phyloP scores from a whole-genome alignment of 2,113 vertebrate genomes.

The Rynchops niger region DNA sequence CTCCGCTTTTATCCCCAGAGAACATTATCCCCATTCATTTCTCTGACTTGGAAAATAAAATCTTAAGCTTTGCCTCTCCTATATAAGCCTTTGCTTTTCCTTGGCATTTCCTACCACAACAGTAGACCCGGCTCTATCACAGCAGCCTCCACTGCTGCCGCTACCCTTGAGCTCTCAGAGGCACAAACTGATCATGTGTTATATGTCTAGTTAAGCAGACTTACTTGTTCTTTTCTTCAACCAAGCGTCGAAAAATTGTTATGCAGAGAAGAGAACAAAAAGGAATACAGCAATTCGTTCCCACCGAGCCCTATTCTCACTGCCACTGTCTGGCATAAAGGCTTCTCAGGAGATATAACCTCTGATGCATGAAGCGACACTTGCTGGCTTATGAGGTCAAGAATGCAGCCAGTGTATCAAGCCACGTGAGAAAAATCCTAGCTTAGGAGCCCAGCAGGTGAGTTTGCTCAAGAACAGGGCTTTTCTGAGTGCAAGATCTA shows the following conservation, averaged over 20 bases:
- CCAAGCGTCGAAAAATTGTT: neutral
- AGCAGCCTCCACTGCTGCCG: neutral
- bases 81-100: neutral
- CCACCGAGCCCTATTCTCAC: neutral
- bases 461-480: neutral
- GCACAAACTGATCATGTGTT: neutral
- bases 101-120: neutral
- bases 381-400: neutral
- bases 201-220: neutral
- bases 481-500: fast-evolving
- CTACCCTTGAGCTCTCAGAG: neutral
- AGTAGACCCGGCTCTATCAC: neutral
- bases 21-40: neutral
- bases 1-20: neutral
- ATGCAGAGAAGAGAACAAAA: neutral
- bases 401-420: neutral
- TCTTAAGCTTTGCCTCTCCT: neutral
- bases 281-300: neutral
- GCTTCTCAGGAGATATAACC: neutral
- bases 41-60: neutral
- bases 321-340: neutral
- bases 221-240: neutral
- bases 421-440: neutral
- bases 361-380: neutral
- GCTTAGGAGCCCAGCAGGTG: neutral